Evolutionary conservation across 2,888 invertebrate species (phyloP).

Genomic region (Lasioglossum oenotherae): DNA sequence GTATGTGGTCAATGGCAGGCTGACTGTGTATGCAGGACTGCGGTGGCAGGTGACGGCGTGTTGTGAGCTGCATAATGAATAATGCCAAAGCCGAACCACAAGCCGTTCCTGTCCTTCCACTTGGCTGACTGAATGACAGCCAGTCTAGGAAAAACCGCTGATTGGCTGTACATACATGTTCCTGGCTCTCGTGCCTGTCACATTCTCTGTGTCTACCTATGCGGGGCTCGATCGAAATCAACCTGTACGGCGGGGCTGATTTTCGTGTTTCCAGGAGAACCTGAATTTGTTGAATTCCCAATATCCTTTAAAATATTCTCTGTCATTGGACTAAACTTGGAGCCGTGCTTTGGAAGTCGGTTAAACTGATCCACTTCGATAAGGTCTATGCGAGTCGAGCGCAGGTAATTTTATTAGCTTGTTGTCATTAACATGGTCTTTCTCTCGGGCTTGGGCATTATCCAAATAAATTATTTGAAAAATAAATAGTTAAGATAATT

Average conservation of each 20-base stretch:
- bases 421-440: not conserved
- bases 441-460: not conserved
- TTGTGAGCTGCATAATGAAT: slow-evolving; percentile 83
- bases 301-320: slow-evolving; percentile 23
- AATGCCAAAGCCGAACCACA: slow-evolving; percentile 82
- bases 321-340: not conserved
- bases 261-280: slow-evolving; percentile 59
- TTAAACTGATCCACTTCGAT: not conserved
- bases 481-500: too few relatives aligned
- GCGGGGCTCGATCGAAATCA: slow-evolving; percentile 70
- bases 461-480: too few relatives aligned
- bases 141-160: slow-evolving; percentile 81
- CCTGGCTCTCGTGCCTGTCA: slow-evolving; percentile 73
- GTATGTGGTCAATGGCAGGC: slow-evolving; percentile 68
- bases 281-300: slow-evolving; percentile 49
- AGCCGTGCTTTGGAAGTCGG: not conserved
- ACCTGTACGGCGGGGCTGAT: slow-evolving; percentile 64
- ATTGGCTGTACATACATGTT: slow-evolving; percentile 78
- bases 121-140: slow-evolving; percentile 83
- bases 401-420: not conserved
- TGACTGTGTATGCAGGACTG: slow-evolving; percentile 71
- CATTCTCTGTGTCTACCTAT: slow-evolving; percentile 69
- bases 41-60: slow-evolving; percentile 81
- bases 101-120: slow-evolving; percentile 81
- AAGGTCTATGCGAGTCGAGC: not conserved